phyloP scores from a whole-genome alignment of 1,140 invertebrate genomes.

The Zaprionus kolodkinae region DNA sequence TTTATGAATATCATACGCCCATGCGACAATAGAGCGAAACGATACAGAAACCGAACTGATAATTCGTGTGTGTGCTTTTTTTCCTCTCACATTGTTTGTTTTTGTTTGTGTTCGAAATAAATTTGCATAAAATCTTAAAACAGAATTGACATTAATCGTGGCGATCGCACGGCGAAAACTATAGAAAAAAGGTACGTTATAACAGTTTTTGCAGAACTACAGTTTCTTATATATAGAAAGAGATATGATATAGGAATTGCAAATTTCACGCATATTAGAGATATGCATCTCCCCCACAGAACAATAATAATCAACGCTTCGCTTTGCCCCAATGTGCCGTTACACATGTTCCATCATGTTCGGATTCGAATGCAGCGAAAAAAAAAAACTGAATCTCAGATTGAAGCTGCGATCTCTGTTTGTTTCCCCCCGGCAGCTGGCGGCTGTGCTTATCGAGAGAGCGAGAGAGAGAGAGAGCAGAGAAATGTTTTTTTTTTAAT shows the following conservation, averaged over 20 bases:
- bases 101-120: slow-evolving; percentile 23
- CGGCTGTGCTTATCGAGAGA: neutral
- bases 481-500: neutral
- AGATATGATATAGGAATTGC: neutral
- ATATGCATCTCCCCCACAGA: neutral
- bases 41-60: slow-evolving; percentile 6
- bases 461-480: neutral
- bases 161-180: slow-evolving; percentile 5
- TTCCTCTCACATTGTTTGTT: slow-evolving; percentile 1
- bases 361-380: slow-evolving; percentile 30
- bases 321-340: slow-evolving; percentile 30
- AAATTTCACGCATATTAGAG: neutral
- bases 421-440: slow-evolving; percentile 17
- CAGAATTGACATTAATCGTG: slow-evolving; percentile 27
- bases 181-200: slow-evolving; percentile 30
- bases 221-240: neutral
- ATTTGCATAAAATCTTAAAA: slow-evolving; percentile 27
- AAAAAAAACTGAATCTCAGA: slow-evolving; percentile 16
- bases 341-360: slow-evolving; percentile 42
- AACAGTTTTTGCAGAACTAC: slow-evolving; percentile 18
- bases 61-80: slow-evolving; percentile 31
- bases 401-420: slow-evolving; percentile 27
- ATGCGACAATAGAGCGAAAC: neutral
- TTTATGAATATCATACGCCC: slow-evolving; percentile 14
- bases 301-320: slow-evolving; percentile 1